A percentile compares a stretch with the other conserved stretches of the same genome.
Conservation (phyloP, 2,113 vertebrate genomes). For the Rhadina sibilatrix region DNA sequence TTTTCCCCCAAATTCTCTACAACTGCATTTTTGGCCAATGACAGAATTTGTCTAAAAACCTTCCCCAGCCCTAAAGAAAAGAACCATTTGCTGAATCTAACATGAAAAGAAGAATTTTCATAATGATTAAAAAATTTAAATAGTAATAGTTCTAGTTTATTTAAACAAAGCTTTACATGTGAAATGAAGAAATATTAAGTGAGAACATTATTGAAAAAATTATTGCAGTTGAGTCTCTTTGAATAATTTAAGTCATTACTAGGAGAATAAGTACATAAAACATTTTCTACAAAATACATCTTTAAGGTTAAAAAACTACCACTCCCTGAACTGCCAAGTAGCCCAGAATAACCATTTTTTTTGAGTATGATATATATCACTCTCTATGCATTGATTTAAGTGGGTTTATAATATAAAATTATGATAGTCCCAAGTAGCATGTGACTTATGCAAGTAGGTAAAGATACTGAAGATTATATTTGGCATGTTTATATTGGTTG, state of each 20-base stretch:
- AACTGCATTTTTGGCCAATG: not conserved
- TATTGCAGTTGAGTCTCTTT: not conserved
- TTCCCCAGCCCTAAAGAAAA: not conserved
- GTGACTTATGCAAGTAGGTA: not conserved
- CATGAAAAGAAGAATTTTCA: not conserved
- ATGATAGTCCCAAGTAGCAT: not conserved
- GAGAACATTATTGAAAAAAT: not conserved
- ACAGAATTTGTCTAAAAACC: not conserved
- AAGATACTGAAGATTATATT: constrained; percentile 6
- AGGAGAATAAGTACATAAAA: not conserved
- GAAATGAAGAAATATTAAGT: not conserved
- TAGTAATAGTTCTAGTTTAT: not conserved
- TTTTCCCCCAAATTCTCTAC: not conserved
- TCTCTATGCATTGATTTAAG: constrained; percentile 22
- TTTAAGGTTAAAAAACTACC: not conserved
- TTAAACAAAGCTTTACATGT: not conserved
- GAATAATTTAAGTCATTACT: not conserved
- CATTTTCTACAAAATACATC: not conserved
- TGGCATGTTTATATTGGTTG: not conserved
- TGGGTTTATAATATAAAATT: not conserved
- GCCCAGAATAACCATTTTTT: not conserved
- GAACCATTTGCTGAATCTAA: not conserved
- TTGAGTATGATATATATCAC: not conserved
- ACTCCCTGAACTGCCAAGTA: not conserved
- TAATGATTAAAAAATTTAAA: not conserved